Conservation (phyloP, 2,113 vertebrate species). For the Danio rerio region DNA sequence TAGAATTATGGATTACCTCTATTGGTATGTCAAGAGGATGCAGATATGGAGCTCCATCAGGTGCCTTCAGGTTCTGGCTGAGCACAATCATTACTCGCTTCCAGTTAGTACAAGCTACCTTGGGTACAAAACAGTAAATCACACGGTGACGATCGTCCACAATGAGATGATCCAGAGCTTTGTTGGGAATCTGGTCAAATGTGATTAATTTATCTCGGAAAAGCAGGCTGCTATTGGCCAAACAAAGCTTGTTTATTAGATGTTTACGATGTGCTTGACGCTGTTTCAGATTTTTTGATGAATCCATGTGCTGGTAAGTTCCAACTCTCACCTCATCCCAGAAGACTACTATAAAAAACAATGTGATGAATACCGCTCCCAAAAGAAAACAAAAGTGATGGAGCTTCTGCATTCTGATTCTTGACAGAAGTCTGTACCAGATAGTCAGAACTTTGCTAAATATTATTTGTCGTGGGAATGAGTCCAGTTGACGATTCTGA, state of each 20-base stretch:
- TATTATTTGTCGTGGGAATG: not conserved
- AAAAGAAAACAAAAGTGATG: conserved; percentile 4
- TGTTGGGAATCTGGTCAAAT: conserved; percentile 86
- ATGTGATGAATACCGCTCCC: conserved; percentile 67
- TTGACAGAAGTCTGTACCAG: not conserved
- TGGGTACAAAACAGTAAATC: conserved; percentile 94
- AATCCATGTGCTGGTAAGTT: not conserved
- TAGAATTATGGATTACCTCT: conserved; percentile 82
- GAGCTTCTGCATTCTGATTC: not conserved
- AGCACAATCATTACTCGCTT: conserved; percentile 93
- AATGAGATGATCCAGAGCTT: conserved; percentile 78
- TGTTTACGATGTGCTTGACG: conserved; percentile 82
- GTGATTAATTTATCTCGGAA: conserved; percentile 77
- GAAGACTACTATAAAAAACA: conserved; percentile 69
- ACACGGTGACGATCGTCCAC: conserved; percentile 83
- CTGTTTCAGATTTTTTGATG: not conserved
- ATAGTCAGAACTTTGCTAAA: not conserved
- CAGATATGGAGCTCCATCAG: conserved; percentile 69
- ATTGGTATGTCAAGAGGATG: conserved; percentile 81
- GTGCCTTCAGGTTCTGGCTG: conserved; percentile 78
- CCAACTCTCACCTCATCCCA: conserved; percentile 66
- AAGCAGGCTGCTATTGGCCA: conserved; percentile 75
- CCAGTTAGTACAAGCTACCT: conserved; percentile 95
- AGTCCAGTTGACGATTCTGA: not conserved
- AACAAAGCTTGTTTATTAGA: conserved; percentile 80